Conservation (phyloP, 37 sponge, comb jelly and placozoan species). For the Crambe crambe region DNA sequence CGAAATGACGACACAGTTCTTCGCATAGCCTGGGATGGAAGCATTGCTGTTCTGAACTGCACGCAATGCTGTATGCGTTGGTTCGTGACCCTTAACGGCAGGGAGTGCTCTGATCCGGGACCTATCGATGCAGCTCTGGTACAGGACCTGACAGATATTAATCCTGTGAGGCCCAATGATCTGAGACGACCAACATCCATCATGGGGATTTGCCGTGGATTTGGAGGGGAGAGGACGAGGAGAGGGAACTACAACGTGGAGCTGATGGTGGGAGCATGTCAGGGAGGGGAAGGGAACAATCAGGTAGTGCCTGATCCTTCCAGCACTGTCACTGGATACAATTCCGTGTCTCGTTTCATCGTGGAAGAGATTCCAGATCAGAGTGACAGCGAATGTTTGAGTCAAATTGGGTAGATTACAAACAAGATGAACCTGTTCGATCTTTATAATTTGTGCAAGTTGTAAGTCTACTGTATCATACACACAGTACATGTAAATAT, state of each 20-base stretch:
- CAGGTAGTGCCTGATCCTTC: background rate
- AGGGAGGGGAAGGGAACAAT: background rate
- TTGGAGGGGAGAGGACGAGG: background rate
- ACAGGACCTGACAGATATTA: slow-evolving; percentile 43
- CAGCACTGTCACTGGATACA: slow-evolving; percentile 53
- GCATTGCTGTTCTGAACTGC: slow-evolving; percentile 46
- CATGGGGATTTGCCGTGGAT: slow-evolving; percentile 41
- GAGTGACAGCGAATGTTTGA: background rate
- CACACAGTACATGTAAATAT: too few relatives aligned
- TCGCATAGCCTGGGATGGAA: slow-evolving; percentile 63
- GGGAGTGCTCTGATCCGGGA: slow-evolving; percentile 54
- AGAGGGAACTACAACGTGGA: slow-evolving; percentile 16
- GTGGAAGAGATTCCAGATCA: slow-evolving; percentile 57
- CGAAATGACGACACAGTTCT: slow-evolving; percentile 19
- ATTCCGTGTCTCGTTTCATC: slow-evolving; percentile 62
- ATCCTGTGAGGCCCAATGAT: background rate
- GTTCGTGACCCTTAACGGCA: slow-evolving; percentile 48
- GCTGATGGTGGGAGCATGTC: slow-evolving; percentile 36
- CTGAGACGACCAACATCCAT: slow-evolving; percentile 37
- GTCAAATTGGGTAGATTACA: background rate
- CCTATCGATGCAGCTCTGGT: slow-evolving; percentile 56
- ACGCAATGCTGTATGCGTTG: slow-evolving; percentile 64
- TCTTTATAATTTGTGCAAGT: too few relatives aligned
- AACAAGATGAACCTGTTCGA: too few relatives aligned
- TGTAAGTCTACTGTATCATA: too few relatives aligned